Base-by-base conservation (phyloP, 1,140 invertebrate genomes). In the Drosophila sp. region DNA sequence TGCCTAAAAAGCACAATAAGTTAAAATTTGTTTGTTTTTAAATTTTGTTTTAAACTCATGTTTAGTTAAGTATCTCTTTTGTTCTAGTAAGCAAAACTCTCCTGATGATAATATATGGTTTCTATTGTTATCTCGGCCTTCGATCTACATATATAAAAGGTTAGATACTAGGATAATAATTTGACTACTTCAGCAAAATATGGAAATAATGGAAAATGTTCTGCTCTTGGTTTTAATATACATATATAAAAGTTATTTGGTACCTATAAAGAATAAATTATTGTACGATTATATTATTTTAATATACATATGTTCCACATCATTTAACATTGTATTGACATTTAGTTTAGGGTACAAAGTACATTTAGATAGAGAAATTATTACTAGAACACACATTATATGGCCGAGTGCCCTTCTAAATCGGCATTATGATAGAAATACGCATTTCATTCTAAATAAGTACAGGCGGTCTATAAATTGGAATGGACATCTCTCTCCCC, bases 371-470 rank as follows among this genome's bases (percentile, higher is more conserved):
- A 47, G 66, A 23, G 41, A 44, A 35, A 73, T 54, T 72, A 60
- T 58, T 50, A 10, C 7, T 4, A 58, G 33, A 72, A 70, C 41
- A 29, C 63, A 38, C 27, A 67, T 76, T 76, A 76, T 44, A 76
- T 40, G 60, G 54, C 60, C 66, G 72, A 76, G 66, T 76, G 73
- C 30, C 38, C 70, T 66, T 32, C 8, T 2, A 76, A 76, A 76
- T 76, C 62, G 54, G 40, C 65, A 35, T 60, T 75, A 61, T 57
- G 58, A 58, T 32, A 38, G 11, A 60, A 60, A 50, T 50, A 50
- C 44, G 44, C 44, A 68, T 75, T 58, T 75, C 72, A 75, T 75
- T 47, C 32, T 25, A 75, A 40, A 40, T 75, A 75, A 75, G 64
- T 75, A 75, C 72, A 62, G 72, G 60, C 61, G 23, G 2, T 50